Conservation (phyloP, 2,113 vertebrate species). For the Corydoras sp. region DNA sequence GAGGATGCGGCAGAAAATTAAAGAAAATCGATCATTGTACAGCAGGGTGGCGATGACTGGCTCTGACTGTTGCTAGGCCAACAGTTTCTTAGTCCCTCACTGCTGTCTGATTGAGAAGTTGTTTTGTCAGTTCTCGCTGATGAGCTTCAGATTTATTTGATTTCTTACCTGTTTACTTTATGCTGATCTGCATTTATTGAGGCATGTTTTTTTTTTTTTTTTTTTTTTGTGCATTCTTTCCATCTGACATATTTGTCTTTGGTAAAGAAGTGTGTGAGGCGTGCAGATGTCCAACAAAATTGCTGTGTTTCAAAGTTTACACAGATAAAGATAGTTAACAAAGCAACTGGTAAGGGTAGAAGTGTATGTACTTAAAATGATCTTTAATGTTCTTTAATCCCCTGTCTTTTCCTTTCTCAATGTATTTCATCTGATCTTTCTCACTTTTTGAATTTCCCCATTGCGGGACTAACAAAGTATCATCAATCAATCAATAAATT, state of each 20-base stretch:
- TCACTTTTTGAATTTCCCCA: no score
- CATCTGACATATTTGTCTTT: background rate
- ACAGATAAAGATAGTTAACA: no score
- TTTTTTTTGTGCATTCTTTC: background rate
- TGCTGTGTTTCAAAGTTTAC: no score
- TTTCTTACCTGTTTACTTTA: slow-evolving; percentile 75
- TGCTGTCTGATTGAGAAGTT: slow-evolving; percentile 75
- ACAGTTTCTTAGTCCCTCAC: slow-evolving; percentile 79
- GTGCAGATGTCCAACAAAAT: no score
- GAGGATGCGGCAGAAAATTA: slow-evolving; percentile 80
- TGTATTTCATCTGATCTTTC: no score
- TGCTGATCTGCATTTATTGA: slow-evolving; percentile 34
- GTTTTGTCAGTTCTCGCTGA: slow-evolving; percentile 77
- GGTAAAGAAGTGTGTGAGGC: no score
- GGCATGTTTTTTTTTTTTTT: slow-evolving; percentile 8
- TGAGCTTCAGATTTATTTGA: slow-evolving; percentile 72
- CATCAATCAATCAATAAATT: no score
- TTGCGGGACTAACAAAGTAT: no score
- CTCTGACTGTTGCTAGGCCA: slow-evolving; percentile 82
- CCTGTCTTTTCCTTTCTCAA: no score
- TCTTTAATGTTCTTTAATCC: no score
- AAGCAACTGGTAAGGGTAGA: no score
- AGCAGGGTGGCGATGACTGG: slow-evolving; percentile 70
- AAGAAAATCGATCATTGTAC: slow-evolving; percentile 84
- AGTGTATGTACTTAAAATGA: no score